Evolutionary conservation across 2,888 invertebrate genomes (phyloP).

Genomic region (Plebejus argus): DNA sequence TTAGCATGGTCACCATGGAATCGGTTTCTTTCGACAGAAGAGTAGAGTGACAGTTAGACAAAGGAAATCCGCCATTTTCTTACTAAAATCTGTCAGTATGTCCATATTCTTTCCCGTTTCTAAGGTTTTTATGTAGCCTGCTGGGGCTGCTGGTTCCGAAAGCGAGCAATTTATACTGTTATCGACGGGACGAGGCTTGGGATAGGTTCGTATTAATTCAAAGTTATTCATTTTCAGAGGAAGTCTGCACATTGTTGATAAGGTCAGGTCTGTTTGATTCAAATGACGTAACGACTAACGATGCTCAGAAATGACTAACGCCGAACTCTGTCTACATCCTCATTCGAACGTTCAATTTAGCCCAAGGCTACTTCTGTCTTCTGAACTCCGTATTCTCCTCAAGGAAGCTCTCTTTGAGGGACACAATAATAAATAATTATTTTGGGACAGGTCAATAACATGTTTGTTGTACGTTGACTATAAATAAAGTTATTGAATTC

Average conservation of each 20-base stretch:
- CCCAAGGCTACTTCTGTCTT: neutral
- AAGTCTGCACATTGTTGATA: neutral
- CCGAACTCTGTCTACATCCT: slow-evolving; percentile 8
- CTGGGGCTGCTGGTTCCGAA: neutral
- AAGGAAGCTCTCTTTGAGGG: neutral
- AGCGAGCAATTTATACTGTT: neutral
- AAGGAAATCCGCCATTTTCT: no score
- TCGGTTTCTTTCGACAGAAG: no score
- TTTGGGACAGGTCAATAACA: neutral
- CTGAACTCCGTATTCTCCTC: neutral
- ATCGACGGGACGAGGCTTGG: neutral
- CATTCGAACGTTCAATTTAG: neutral
- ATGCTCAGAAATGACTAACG: slow-evolving; percentile 1
- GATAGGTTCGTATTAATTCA: neutral
- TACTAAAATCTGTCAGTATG: no score
- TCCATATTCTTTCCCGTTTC: no score
- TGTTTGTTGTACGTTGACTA: neutral
- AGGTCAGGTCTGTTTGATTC: neutral
- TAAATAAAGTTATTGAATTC: no score
- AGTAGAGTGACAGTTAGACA: no score
- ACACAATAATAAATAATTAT: neutral
- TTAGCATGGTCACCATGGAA: no score
- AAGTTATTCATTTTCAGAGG: neutral
- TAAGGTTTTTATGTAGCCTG: no score
- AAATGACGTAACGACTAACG: slow-evolving; percentile 12